phyloP scores from a whole-genome alignment of 2,113 vertebrate genomes.

The Pavo muticus region DNA sequence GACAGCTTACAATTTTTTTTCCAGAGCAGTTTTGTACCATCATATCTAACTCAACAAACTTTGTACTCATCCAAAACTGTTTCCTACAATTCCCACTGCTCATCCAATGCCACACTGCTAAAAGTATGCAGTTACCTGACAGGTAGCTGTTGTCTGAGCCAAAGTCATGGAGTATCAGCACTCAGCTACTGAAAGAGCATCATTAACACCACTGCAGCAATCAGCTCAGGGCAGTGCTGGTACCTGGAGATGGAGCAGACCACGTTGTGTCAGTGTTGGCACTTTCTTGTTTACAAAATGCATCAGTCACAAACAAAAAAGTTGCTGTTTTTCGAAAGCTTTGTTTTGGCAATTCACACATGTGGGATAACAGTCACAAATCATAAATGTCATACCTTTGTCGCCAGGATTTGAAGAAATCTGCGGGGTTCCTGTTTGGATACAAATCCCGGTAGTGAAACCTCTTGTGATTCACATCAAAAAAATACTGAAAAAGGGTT shows the following conservation, averaged over 20 bases:
- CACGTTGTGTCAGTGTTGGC: background rate
- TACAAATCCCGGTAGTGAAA: conserved; percentile 15
- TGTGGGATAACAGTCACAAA: conserved; percentile 28
- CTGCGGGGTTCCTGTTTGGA: conserved; percentile 55
- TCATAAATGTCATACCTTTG: conserved; percentile 51
- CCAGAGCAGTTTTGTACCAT: background rate
- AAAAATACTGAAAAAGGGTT: conserved; percentile 37
- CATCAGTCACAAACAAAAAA: conserved; percentile 28
- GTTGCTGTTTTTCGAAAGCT: background rate
- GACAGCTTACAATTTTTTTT: background rate
- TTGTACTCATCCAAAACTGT: background rate
- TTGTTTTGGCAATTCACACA: conserved; percentile 25
- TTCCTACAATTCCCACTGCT: background rate
- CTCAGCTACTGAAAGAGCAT: background rate
- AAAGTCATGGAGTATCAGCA: background rate
- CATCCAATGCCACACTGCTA: background rate
- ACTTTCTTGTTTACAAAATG: background rate
- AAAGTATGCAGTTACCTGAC: background rate
- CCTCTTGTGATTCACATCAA: conserved; percentile 44
- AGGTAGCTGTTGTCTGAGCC: background rate
- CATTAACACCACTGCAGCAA: background rate
- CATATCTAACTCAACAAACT: background rate
- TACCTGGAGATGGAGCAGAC: background rate
- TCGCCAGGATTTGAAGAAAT: conserved; percentile 45
- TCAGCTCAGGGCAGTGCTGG: background rate